These are phyloP conservation scores for Hoplodrina ambigua DNA, from an alignment of 2,888 invertebrate genomes.

Conservation along the genomic window DNA sequence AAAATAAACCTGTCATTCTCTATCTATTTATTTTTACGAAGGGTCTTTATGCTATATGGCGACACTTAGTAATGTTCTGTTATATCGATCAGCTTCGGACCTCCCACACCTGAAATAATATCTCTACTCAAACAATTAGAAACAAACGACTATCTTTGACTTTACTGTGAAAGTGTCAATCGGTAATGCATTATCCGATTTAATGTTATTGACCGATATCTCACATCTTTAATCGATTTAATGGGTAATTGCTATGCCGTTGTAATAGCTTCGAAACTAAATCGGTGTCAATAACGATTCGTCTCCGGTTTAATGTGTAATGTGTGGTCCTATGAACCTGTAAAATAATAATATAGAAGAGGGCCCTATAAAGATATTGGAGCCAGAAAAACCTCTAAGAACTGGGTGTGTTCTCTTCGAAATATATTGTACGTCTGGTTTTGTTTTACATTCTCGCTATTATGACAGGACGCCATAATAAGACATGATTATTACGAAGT, in stretches of 20 bases:
- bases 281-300: constrained; percentile 75
- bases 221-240: constrained; percentile 76
- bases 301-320: constrained; percentile 72
- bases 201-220: constrained; percentile 79
- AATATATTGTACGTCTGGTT: constrained; percentile 56
- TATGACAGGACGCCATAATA: constrained; percentile 82
- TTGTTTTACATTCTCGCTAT: constrained; percentile 74
- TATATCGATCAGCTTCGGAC: constrained; percentile 46
- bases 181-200: constrained; percentile 77
- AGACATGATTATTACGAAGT: constrained; percentile 78
- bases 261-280: constrained; percentile 74
- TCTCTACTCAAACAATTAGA: constrained; percentile 61
- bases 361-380: constrained; percentile 61
- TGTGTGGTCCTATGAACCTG: constrained; percentile 82
- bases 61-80: constrained; percentile 55
- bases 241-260: constrained; percentile 76
- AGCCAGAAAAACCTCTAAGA: constrained; percentile 54
- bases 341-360: constrained; percentile 72
- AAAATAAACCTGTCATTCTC: constrained; percentile 70
- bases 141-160: constrained; percentile 63
- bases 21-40: constrained; percentile 61
- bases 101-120: constrained; percentile 61
- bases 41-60: constrained; percentile 37
- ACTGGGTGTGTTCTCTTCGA: constrained; percentile 47
- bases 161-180: constrained; percentile 73